Conservation (phyloP, 2,113 vertebrate genomes). For the Epinephelus moara region DNA sequence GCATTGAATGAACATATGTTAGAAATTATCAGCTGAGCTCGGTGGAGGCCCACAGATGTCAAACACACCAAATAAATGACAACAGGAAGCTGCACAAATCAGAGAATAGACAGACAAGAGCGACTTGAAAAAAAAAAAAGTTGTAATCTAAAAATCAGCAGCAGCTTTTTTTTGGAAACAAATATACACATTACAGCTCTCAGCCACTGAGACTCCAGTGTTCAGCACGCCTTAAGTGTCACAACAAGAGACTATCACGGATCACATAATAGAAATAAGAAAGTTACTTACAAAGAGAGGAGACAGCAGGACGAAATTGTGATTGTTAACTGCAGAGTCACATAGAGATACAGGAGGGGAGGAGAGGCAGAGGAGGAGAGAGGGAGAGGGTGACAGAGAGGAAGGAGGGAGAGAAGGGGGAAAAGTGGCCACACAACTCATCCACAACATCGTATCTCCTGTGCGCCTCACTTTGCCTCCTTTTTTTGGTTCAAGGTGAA, state of each 20-base stretch:
- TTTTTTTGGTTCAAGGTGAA: constrained; percentile 91
- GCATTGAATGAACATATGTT: constrained; percentile 50
- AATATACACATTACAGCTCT: not conserved
- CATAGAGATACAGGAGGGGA: constrained; percentile 91
- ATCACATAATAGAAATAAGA: constrained; percentile 76
- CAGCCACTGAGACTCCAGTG: not conserved
- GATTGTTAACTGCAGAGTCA: constrained; percentile 95
- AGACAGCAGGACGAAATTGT: constrained; percentile 92
- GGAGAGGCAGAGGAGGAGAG: constrained; percentile 79
- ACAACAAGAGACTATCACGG: not conserved
- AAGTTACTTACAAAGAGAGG: constrained; percentile 97
- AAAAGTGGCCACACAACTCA: constrained; percentile 52
- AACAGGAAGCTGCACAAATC: not conserved
- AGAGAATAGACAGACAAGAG: not conserved
- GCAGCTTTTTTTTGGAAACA: constrained; percentile 35
- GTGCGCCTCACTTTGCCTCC: constrained; percentile 91
- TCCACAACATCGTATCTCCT: constrained; percentile 88
- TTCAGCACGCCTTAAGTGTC: constrained; percentile 1
- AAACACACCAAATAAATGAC: constrained; percentile 37
- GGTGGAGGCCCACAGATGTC: constrained; percentile 52
- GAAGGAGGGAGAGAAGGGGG: constrained; percentile 47
- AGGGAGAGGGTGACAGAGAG: constrained; percentile 51
- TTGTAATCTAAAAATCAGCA: constrained; percentile 47
- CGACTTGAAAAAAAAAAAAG: constrained; percentile 40
- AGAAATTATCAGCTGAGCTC: constrained; percentile 55